Evolutionary conservation across 2,888 invertebrate genomes (phyloP), one percentile per base, ranked within the genome.

Genomic region (Ellobium chinense): DNA sequence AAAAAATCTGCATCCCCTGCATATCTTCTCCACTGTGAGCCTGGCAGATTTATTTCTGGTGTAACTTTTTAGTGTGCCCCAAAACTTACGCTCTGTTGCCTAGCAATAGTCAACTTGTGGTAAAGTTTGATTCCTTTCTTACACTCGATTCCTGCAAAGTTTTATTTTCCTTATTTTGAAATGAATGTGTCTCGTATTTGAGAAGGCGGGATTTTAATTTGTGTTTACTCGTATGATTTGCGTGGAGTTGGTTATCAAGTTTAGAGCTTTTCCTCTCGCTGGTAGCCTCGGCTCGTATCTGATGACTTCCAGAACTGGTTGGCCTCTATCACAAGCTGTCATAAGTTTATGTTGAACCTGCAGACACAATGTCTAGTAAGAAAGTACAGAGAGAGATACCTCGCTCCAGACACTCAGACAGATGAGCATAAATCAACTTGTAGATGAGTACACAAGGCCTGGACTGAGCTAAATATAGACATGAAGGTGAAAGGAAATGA

Each of bases 21-120:
- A n/a, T 72, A 72, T 58, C 56, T 60, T 72, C 58, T 37, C 12
- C 37, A 58, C 56, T 60, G 36, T 56, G 36, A 21, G 72, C 18
- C 60, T 72, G 72, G 36, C 72, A 72, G 72, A 72, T 72, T 72
- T 72, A 72, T 72, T 34, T 24, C 37, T 7, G 54, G 46, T 54
- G n/a, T 54, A 69, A 46, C 24, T 69, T 31, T 27, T 29, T n/a
- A 27, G 18, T 46, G 18, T 12, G 18, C 46, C 46, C 18, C 9
- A 18, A 46, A 18, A 18, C 18, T 46, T 46, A 46, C n/a, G n/a
- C n/a, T n/a, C n/a, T n/a, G n/a, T n/a, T n/a, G n/a, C n/a, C n/a
- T n/a, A n/a, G n/a, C n/a, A n/a, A n/a, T n/a, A n/a, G 37, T 66
- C 39, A 66, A 37, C 24, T 39, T 27, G 37, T 66, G 37, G 66